phyloP scores from a whole-genome alignment of 2,888 invertebrate species.

The Acleris holmiana region DNA sequence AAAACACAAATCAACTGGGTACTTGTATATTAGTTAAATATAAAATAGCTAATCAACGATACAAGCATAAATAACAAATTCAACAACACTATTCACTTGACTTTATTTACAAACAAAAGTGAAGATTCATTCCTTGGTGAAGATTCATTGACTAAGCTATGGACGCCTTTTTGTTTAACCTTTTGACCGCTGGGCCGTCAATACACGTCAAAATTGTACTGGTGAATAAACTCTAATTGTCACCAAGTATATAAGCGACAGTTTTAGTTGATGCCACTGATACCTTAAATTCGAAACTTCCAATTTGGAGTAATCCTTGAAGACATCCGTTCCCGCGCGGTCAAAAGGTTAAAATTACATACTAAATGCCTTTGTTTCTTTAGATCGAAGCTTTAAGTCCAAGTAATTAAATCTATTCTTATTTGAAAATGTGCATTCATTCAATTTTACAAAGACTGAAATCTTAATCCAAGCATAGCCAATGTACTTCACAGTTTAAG shows the following conservation, averaged over 20 bases:
- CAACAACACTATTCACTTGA: slow-evolving; percentile 73
- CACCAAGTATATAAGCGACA: too few relatives aligned
- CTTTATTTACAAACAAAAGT: slow-evolving; percentile 62
- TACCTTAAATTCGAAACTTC: too few relatives aligned
- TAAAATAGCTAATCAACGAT: slow-evolving; percentile 75
- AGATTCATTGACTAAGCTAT: neutral
- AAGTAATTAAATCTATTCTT: too few relatives aligned
- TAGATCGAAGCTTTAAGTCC: too few relatives aligned
- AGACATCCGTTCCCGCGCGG: too few relatives aligned
- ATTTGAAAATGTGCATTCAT: too few relatives aligned
- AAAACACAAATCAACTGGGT: slow-evolving; percentile 61
- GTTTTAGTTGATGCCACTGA: too few relatives aligned
- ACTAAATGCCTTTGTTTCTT: too few relatives aligned
- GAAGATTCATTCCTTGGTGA: slow-evolving; percentile 49
- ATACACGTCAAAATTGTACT: too few relatives aligned
- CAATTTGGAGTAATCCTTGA: too few relatives aligned
- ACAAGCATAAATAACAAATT: slow-evolving; percentile 81
- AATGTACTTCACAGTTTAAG: neutral
- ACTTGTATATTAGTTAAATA: slow-evolving; percentile 76
- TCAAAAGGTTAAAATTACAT: too few relatives aligned
- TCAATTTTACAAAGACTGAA: neutral
- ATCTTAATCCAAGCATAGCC: neutral
- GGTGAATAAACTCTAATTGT: too few relatives aligned
- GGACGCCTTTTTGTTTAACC: slow-evolving; percentile 1
- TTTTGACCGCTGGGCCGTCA: neutral